phyloP scores from a whole-genome alignment of 1,140 invertebrate species.

The Caenorhabditis brenneri region DNA sequence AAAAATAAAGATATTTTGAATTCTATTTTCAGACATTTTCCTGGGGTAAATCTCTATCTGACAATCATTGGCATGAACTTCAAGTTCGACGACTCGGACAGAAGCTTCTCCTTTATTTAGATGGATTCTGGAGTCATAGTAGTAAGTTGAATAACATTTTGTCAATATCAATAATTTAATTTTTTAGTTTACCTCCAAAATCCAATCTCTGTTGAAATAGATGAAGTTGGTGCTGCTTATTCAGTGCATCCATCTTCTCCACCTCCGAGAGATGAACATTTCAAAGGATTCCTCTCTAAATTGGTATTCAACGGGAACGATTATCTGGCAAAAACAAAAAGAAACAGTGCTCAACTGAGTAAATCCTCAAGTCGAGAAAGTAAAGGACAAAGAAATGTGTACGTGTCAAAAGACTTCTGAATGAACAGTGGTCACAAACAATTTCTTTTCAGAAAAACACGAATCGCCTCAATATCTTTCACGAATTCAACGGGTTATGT shows the following conservation, averaged over 20 bases:
- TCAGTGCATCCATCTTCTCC: slow-evolving; percentile 29
- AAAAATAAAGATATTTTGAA: neutral
- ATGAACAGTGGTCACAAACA: neutral
- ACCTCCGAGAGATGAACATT: slow-evolving; percentile 30
- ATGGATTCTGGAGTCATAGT: slow-evolving; percentile 74
- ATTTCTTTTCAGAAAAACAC: slow-evolving; percentile 47
- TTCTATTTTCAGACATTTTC: slow-evolving; percentile 59
- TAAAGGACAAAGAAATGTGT: slow-evolving; percentile 50
- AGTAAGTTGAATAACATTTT: slow-evolving; percentile 45
- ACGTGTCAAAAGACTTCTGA: neutral
- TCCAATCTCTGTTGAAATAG: slow-evolving; percentile 64
- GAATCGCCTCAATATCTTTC: slow-evolving; percentile 48
- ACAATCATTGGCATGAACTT: slow-evolving; percentile 92
- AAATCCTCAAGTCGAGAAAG: neutral
- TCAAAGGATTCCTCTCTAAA: slow-evolving; percentile 50
- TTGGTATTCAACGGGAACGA: slow-evolving; percentile 47
- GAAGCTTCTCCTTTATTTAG: slow-evolving; percentile 83
- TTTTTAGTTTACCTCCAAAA: slow-evolving; percentile 73
- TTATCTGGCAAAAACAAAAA: slow-evolving; percentile 47
- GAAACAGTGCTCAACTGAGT: slow-evolving; percentile 34
- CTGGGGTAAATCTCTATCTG: slow-evolving; percentile 82
- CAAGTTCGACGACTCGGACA: slow-evolving; percentile 83
- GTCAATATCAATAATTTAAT: neutral
- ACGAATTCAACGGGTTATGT: slow-evolving; percentile 52
- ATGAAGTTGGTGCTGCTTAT: slow-evolving; percentile 44